Percentiles rank a stretch among this genome's conserved stretches.
Conservation (phyloP, 1,140 invertebrate species). For the Callitettix versicolor region DNA sequence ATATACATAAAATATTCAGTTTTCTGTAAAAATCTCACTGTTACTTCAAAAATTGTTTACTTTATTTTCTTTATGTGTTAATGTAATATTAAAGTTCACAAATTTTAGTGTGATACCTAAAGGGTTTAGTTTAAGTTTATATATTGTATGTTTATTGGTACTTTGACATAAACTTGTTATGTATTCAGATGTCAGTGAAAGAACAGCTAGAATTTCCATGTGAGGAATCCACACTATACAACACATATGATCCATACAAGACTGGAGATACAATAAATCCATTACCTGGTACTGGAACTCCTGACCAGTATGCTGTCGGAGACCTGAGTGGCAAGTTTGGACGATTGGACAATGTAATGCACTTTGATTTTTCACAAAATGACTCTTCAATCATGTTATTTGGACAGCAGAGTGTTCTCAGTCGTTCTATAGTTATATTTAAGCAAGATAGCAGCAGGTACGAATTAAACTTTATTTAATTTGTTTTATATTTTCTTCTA, state of each 20-base stretch:
- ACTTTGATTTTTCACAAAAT: slow-evolving; percentile 44
- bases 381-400: slow-evolving; percentile 79
- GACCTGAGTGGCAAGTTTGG: slow-evolving; percentile 88
- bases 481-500: too few relatives aligned
- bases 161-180: too few relatives aligned
- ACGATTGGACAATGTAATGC: slow-evolving; percentile 44
- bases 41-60: too few relatives aligned
- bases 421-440: slow-evolving; percentile 78
- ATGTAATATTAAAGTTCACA: too few relatives aligned
- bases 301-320: slow-evolving; percentile 80
- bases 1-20: too few relatives aligned
- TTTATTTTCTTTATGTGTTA: too few relatives aligned
- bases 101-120: too few relatives aligned
- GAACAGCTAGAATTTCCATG: slow-evolving; percentile 80
- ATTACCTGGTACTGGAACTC: slow-evolving; percentile 40
- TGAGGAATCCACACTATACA: slow-evolving; percentile 65
- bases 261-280: not conserved
- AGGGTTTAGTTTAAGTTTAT: too few relatives aligned
- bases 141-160: too few relatives aligned
- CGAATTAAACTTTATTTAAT: too few relatives aligned
- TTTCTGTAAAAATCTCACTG: too few relatives aligned
- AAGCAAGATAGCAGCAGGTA: slow-evolving; percentile 49
- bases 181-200: slow-evolving; percentile 58
- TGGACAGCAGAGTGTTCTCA: slow-evolving; percentile 70
- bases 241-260: slow-evolving; percentile 64